Conservation (phyloP, 2,113 vertebrate species). For the Sprattus sprattus region DNA sequence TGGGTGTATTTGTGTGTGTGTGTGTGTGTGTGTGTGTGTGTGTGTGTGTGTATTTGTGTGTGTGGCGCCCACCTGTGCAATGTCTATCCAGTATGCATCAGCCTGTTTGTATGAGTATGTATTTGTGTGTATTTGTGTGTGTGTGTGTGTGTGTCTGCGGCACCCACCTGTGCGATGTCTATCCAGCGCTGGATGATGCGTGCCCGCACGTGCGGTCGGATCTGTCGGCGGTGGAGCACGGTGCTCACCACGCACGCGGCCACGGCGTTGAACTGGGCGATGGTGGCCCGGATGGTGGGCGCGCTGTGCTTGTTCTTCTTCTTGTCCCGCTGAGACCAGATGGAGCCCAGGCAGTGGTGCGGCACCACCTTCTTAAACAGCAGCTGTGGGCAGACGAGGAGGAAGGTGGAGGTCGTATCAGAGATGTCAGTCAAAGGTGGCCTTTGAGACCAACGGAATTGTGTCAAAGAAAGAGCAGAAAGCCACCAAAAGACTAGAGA, state of each 20-base stretch:
- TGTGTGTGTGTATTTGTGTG: background rate
- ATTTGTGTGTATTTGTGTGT: background rate
- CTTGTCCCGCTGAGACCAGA: conserved; percentile 92
- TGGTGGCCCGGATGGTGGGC: conserved; percentile 87
- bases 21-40: background rate
- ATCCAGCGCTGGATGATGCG: conserved; percentile 94
- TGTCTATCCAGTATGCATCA: no score
- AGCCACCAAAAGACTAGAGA: background rate
- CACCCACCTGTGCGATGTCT: conserved; percentile 83
- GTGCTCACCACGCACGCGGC: conserved; percentile 89
- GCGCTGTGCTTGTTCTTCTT: conserved; percentile 87
- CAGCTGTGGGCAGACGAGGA: conserved; percentile 65
- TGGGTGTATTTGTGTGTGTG: background rate
- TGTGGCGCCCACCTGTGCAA: no score
- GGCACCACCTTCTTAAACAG: conserved; percentile 92
- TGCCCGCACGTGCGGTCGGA: conserved; percentile 83
- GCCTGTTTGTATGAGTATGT: background rate
- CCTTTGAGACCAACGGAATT: background rate
- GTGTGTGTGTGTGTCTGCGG: background rate
- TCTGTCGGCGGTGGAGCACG: conserved; percentile 76
- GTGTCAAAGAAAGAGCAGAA: background rate
- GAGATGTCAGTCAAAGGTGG: background rate
- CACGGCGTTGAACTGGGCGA: conserved; percentile 90
- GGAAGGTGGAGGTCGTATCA: background rate
- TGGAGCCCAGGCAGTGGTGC: conserved; percentile 90